Conservation (phyloP, 2,113 vertebrate species). For the Mesoclemmys tuberculata region DNA sequence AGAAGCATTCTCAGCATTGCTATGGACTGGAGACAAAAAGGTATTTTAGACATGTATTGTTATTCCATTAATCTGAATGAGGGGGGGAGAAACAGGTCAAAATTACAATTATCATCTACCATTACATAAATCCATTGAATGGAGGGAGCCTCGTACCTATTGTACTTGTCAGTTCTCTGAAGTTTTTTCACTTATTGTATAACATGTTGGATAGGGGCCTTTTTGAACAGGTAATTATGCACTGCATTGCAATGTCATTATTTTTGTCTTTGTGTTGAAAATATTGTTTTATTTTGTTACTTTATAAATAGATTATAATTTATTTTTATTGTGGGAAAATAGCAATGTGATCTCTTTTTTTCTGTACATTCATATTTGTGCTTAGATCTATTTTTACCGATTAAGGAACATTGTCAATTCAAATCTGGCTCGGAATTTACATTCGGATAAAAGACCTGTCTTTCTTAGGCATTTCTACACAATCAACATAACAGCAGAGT, state of each 20-base stretch:
- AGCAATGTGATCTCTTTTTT: slow-evolving; percentile 27
- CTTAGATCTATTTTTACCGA: neutral
- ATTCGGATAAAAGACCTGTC: neutral
- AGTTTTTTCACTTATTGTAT: neutral
- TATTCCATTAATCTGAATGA: slow-evolving; percentile 32
- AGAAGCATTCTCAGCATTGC: slow-evolving; percentile 30
- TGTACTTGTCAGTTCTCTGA: slow-evolving; percentile 28
- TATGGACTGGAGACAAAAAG: slow-evolving; percentile 22
- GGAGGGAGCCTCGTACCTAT: slow-evolving; percentile 5
- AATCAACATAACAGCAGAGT: neutral
- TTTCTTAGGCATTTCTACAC: neutral
- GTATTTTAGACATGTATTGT: slow-evolving; percentile 1
- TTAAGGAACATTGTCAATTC: neutral
- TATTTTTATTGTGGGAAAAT: slow-evolving; percentile 34
- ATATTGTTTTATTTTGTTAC: slow-evolving; percentile 22
- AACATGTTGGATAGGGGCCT: neutral
- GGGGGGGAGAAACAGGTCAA: neutral
- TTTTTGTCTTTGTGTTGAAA: slow-evolving; percentile 29
- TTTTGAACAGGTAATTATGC: slow-evolving; percentile 1
- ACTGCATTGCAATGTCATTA: slow-evolving; percentile 4
- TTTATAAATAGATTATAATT: slow-evolving; percentile 22
- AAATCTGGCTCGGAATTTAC: neutral
- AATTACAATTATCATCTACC: slow-evolving; percentile 31
- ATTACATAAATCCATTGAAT: slow-evolving; percentile 12
- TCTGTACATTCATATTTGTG: neutral